Conservation (phyloP, 2,113 vertebrate genomes). For the Ptyas mucosa region DNA sequence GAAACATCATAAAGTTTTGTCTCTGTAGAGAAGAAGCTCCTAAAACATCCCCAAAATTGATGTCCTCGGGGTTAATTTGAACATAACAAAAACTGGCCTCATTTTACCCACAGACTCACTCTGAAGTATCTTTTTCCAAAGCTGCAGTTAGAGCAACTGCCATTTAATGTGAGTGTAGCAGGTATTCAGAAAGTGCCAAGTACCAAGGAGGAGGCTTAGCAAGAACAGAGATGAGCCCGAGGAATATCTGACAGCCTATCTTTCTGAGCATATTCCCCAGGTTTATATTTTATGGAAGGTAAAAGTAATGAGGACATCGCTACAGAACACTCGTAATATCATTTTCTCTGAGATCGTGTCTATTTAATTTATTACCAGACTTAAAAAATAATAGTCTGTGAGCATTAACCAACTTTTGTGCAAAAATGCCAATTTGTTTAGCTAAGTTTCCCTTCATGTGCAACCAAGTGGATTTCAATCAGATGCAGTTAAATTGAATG, state of each 20-base stretch:
- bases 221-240: not conserved
- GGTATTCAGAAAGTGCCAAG: not conserved
- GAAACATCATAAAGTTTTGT: not conserved
- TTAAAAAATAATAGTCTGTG: not conserved
- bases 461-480: not conserved
- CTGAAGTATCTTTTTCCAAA: not conserved
- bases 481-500: not conserved
- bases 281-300: constrained; percentile 13
- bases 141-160: not conserved
- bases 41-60: not conserved
- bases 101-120: constrained; percentile 3
- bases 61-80: not conserved
- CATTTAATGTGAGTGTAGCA: not conserved
- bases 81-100: not conserved
- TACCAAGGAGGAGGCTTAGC: not conserved
- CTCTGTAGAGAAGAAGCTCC: constrained; percentile 1
- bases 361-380: constrained; percentile 9
- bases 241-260: not conserved
- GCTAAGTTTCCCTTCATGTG: not conserved
- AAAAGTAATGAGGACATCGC: not conserved
- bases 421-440: not conserved
- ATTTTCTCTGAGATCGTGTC: not conserved
- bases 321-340: not conserved
- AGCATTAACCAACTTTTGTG: not conserved
- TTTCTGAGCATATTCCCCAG: not conserved